A percentile compares a stretch with the other conserved stretches of the same genome.
Conservation (phyloP, 2,797 vertebrate species). For the Zalophus californianus region DNA sequence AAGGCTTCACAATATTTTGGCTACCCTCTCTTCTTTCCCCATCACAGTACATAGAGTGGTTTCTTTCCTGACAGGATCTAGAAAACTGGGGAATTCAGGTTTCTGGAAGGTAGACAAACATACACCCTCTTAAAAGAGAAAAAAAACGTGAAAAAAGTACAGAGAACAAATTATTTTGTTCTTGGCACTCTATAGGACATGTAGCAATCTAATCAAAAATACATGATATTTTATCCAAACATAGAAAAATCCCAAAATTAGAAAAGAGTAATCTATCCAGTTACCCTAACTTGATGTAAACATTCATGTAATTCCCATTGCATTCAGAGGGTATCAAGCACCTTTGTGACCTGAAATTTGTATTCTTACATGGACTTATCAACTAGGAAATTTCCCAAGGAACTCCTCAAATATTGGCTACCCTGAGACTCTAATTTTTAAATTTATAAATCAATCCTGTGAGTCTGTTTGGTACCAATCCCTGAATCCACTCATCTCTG, state of each 20-base stretch:
- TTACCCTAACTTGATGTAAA: background rate
- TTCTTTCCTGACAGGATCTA: background rate
- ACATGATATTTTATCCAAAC: background rate
- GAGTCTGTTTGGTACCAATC: background rate
- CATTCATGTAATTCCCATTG: background rate
- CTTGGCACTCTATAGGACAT: background rate
- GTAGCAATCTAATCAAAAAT: background rate
- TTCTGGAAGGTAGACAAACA: slow-evolving; percentile 11
- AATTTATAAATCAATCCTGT: background rate
- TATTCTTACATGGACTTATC: background rate
- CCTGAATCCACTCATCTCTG: background rate
- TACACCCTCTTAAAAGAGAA: background rate
- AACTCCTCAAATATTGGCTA: background rate
- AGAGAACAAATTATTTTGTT: background rate
- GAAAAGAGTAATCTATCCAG: background rate
- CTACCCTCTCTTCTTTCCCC: background rate
- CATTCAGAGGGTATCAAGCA: background rate
- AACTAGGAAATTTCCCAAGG: background rate
- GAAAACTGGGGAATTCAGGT: background rate
- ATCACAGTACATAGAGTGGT: background rate
- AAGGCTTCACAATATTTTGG: background rate
- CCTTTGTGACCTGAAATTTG: background rate
- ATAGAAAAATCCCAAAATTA: background rate
- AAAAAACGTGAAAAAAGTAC: background rate
- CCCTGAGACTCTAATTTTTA: background rate